Evolutionary conservation across 1,140 invertebrate species (phyloP), one percentile per base, ranked within the genome.

Genomic region (Latrodectus geometricus): DNA sequence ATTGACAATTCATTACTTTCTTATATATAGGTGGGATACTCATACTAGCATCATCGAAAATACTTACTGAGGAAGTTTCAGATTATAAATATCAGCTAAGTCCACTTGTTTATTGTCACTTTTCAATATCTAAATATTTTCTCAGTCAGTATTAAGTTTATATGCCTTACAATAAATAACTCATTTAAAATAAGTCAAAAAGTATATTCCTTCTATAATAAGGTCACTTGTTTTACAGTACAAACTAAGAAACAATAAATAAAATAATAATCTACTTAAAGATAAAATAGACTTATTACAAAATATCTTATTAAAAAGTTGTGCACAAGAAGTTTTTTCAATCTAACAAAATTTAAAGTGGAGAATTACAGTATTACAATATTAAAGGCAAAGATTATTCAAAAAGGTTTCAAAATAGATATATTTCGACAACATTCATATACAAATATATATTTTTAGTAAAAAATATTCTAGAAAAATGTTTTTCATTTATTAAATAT

Each of bases 141-240:
- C 3, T 61, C 11, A 61, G 8, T 61, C 11, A 61, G 8, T 0
- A 61, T 61, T 11, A 61, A 61, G 11, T 61, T 61, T 14, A 61
- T 3, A 61, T 4, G 8, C 11, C 11, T 14, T 61, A 61, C 11
- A 61, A 61, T 54, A 76, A 23, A 76, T 76, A 76, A 54, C 21
- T 14, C 52, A 21, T 17, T 76, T n/a, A 54, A 76, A 76, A 11
- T 56, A 20, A 11, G n/a, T 21, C 50, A 54, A 76, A 23, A 20
- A 54, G 20, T 76, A 76, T 61, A 61, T 61, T 61, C 11, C 17
- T 61, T 54, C 23, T 23, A 56, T 76, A 20, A 20, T 76, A 76
- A 76, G 74, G 74, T 61, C 74, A 76, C 74, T 76, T 76, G 74
- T 52, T 76, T 76, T 52, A 54, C 52, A 21, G n/a, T 17, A 76